A percentile compares a stretch with the other conserved stretches of the same genome.
Conservation (phyloP, 2,797 vertebrate genomes). For the Sciurus carolinensis region DNA sequence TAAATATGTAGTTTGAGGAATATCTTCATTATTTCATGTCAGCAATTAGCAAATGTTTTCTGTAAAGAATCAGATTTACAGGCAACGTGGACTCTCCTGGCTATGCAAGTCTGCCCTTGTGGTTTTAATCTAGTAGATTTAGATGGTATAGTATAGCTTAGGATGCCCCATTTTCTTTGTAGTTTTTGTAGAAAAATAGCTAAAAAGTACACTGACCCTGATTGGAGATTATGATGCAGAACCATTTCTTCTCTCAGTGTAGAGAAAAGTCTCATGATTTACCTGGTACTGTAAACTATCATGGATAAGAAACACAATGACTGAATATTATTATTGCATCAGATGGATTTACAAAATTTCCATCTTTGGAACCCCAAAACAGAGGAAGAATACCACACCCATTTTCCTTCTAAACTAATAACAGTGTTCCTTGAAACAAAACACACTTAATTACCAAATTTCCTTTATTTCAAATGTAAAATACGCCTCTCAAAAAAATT, state of each 20-base stretch:
- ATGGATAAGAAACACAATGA: neutral
- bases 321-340: neutral
- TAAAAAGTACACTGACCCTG: neutral
- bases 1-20: neutral
- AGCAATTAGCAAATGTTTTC: neutral
- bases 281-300: neutral
- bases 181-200: neutral
- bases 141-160: neutral
- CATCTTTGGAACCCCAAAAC: neutral
- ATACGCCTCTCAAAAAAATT: neutral
- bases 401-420: neutral
- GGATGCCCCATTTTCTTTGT: neutral
- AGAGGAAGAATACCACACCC: neutral
- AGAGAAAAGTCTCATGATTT: neutral
- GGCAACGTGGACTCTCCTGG: neutral
- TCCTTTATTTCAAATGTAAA: neutral
- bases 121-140: neutral
- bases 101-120: neutral
- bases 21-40: neutral
- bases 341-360: neutral
- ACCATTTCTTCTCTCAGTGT: neutral
- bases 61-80: neutral
- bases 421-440: neutral
- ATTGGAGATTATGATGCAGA: neutral
- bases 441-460: neutral